Percentiles rank a stretch among this genome's conserved stretches.
These are phyloP conservation scores for Cactoblastis cactorum DNA, from an alignment of 2,888 invertebrate species.

Conservation along the genomic window DNA sequence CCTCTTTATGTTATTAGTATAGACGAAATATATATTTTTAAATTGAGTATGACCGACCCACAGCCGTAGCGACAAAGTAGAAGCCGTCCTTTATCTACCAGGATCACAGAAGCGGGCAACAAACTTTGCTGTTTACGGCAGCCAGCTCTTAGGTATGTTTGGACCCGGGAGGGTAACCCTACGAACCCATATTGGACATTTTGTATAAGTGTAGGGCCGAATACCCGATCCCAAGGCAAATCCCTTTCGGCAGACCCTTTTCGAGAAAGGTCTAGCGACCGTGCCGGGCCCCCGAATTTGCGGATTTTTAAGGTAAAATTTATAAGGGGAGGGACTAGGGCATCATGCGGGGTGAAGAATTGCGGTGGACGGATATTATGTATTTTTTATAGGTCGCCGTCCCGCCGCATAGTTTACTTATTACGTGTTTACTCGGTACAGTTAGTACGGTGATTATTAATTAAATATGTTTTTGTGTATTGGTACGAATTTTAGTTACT, in stretches of 20 bases:
- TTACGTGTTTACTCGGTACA: neutral
- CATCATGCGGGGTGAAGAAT: constrained; percentile 26
- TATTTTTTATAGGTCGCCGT: constrained; percentile 23
- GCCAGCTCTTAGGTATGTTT: constrained; percentile 59
- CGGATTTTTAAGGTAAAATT: constrained; percentile 79
- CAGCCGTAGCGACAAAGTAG: constrained; percentile 6
- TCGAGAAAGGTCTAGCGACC: constrained; percentile 66
- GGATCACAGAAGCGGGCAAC: constrained; percentile 56
- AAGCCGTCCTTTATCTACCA: constrained; percentile 30
- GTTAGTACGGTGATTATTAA: too few relatives aligned
- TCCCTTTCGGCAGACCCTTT: constrained; percentile 76
- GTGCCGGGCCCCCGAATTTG: constrained; percentile 74
- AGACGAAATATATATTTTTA: too few relatives aligned
- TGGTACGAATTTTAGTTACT: too few relatives aligned
- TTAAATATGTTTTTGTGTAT: too few relatives aligned
- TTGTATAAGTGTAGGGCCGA: constrained; percentile 76
- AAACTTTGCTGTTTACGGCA: constrained; percentile 72
- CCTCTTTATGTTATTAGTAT: too few relatives aligned
- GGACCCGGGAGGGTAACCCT: constrained; percentile 54
- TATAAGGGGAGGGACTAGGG: constrained; percentile 56
- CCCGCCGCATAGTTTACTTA: constrained; percentile 17
- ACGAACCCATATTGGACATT: constrained; percentile 74
- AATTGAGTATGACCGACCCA: neutral
- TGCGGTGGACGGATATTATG: constrained; percentile 33
- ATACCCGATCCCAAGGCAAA: constrained; percentile 72